Evolutionary conservation across 2,888 invertebrate species (phyloP).

Genomic region (Mimumesa dahlbomi): DNA sequence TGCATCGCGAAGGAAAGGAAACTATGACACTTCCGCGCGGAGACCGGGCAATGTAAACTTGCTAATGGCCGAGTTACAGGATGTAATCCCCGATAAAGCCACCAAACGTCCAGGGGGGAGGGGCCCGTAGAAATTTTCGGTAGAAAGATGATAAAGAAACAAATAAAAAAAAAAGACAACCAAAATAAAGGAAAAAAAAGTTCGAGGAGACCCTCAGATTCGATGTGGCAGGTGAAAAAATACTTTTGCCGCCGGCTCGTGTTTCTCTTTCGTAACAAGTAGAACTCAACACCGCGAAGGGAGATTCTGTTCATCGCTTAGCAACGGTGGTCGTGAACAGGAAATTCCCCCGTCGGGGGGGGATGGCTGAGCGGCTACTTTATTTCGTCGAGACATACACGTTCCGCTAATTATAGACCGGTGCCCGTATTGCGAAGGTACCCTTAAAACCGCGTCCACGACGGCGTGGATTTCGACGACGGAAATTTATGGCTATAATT

Average conservation of each 20-base stretch:
- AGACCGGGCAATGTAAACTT: neutral
- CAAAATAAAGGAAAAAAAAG: neutral
- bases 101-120: too few relatives aligned
- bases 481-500: conserved; percentile 55
- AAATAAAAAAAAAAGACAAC: too few relatives aligned
- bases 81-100: neutral
- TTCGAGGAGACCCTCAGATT: neutral
- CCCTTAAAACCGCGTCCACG: conserved; percentile 9
- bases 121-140: too few relatives aligned
- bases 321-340: neutral
- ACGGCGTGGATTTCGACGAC: conserved; percentile 3
- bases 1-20: neutral
- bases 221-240: neutral
- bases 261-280: conserved; percentile 1
- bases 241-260: neutral
- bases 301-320: neutral
- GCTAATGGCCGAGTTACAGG: neutral
- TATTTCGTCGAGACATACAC: neutral
- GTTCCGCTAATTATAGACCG: conserved; percentile 23
- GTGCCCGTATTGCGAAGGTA: neutral
- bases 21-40: neutral
- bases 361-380: neutral
- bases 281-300: neutral
- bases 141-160: too few relatives aligned
- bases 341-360: neutral